These are phyloP conservation scores for Percina caprodes DNA, from an alignment of 2,113 vertebrate genomes.

Conservation along the genomic window DNA sequence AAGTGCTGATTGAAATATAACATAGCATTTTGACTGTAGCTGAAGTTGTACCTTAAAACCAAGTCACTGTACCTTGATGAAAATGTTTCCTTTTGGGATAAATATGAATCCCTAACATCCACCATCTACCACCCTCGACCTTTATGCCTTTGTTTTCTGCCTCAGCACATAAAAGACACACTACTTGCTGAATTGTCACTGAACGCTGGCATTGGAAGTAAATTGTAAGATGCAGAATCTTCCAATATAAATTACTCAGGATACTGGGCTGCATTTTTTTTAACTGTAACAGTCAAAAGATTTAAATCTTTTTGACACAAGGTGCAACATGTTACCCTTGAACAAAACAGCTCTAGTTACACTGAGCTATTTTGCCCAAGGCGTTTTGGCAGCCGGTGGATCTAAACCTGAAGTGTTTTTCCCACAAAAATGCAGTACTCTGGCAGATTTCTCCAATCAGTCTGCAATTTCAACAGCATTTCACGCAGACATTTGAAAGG, in stretches of 20 bases:
- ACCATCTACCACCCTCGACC: neutral
- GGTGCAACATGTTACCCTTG: neutral
- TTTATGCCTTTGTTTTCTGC: neutral
- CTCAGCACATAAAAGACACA: neutral
- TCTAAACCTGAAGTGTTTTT: constrained; percentile 6
- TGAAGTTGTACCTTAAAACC: too few species aligned
- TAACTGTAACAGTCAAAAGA: neutral
- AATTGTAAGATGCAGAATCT: neutral
- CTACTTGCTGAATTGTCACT: neutral
- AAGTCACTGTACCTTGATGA: too few species aligned
- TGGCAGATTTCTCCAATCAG: constrained; percentile 8
- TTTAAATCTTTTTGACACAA: neutral
- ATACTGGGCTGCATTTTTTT: neutral
- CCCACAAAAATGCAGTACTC: constrained; percentile 11
- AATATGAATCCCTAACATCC: neutral
- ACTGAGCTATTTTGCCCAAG: neutral
- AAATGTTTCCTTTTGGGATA: too few species aligned
- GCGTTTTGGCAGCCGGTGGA: neutral
- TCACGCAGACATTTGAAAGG: neutral
- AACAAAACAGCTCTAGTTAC: neutral
- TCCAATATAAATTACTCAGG: neutral
- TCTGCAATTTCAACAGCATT: neutral
- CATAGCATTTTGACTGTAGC: too few species aligned
- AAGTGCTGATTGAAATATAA: too few species aligned
- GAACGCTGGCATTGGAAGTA: neutral